Evolutionary conservation across 2,888 invertebrate genomes (phyloP), one percentile per base, ranked within the genome.

Genomic region (Pristionchus mayeri): DNA sequence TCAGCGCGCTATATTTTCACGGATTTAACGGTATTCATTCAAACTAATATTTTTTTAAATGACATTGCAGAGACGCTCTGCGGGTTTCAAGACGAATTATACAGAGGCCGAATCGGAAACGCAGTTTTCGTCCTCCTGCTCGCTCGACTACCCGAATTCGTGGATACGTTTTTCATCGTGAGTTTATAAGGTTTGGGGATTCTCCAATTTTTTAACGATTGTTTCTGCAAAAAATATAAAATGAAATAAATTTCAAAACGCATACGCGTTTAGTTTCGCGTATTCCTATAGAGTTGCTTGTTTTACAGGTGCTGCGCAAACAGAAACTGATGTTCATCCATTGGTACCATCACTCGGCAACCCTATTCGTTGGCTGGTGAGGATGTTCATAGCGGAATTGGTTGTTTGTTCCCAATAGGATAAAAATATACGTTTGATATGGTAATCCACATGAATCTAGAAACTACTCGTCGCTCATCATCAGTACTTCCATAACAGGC

Each of bases 101-200:
- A 89, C 84, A 88, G 86, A 13, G 52, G 54, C 21, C 89, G 90
- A 30, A 90, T 86, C 67, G 90, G 90, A 34, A 90, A 89, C 75
- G 90, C 90, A 88, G 90, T 91, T 48, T 91, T 85, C 82, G 85
- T 90, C 78, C 90, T 90, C 75, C 87, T 90, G 48, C 84, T 88
- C 44, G 87, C 87, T n/a, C 90, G 91, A 81, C 84, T 87, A 54
- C 78, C 89, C 44, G 90, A 90, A 67, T 82, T 90, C n/a, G 84
- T 87, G 1, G 60, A 60, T 27, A 60, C 60, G 1, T 2, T 60
- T 18, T 60, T 60, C 30, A 60, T 60, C 24, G 60, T 60, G 16
- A 60, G 60, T 60, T 44, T 44, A 44, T 13, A 6, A 44, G 13
- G 6, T 44, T 44, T 44, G 44, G 13, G 13, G 2, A 30, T 84